Base-by-base conservation (phyloP, 1,140 invertebrate species). In the Leptinotarsa lineolata region DNA sequence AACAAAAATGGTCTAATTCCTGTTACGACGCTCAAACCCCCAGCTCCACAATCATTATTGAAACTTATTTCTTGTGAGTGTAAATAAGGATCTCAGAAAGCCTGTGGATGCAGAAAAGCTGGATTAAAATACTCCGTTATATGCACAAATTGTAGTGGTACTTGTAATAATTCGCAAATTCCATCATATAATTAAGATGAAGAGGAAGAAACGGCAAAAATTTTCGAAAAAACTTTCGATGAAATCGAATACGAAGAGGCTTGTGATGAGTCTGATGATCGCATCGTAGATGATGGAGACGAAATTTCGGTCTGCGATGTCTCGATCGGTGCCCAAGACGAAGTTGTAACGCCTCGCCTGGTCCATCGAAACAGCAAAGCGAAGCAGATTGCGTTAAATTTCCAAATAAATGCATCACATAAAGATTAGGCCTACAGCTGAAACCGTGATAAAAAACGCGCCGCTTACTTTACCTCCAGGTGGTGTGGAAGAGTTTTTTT, bases 231-330 rank as follows among this genome's bases (percentile, higher is more conserved):
- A 68, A 68, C 11, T 39, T 39, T n/a, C n/a, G n/a, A n/a, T n/a
- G n/a, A n/a, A n/a, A n/a, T n/a, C n/a, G n/a, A n/a, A n/a, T n/a
- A n/a, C n/a, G n/a, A n/a, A n/a, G n/a, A n/a, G n/a, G n/a, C n/a
- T n/a, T n/a, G n/a, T n/a, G n/a, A n/a, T n/a, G n/a, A n/a, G n/a
- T n/a, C n/a, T n/a, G n/a, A n/a, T n/a, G n/a, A n/a, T n/a, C n/a
- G n/a, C n/a, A n/a, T 63, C 69, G 30, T 18, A 6, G 39, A 30
- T 71, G 69, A 45, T 71, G 58, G 66, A 22, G 46, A 71, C 11
- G 59, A 71, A 71, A 71, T 16, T 61, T 63, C 58, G 5, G 24
- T 64, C 39, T 71, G 22, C 64, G 54, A 71, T 16, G 58, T 71
- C 22, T 71, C 60, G 58, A 64, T n/a, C n/a, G n/a, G n/a, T n/a